Base-by-base conservation (phyloP, 2,888 invertebrate genomes). In the Pollenia amentaria region DNA sequence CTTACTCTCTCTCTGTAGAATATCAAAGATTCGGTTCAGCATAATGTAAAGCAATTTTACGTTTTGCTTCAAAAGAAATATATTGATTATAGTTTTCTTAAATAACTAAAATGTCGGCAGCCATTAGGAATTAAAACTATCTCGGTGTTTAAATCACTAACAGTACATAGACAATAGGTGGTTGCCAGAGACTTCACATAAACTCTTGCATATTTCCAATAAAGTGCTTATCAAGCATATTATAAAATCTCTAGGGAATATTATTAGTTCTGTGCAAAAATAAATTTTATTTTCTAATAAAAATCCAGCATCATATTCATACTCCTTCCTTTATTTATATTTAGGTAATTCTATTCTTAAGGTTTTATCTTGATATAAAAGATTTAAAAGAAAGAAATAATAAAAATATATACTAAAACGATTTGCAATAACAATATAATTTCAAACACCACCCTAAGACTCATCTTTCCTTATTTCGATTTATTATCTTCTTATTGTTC, bases 331-430 rank as follows among this genome's bases (percentile, higher is more conserved):
- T 3, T 29, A 29, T 21, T 21, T 48, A 67, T 55, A 44, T 12
- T 29, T 51, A 16, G 64, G 18, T 65, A 53, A 40, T 65, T 44
- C 38, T 29, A 21, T 57, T 10, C 21, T 18, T 40, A 38, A 21
- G 21, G 29, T 62, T 51, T 53, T 42, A 62, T 79, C 62, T 51
- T 44, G 44, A 70, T 64, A 60, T 29, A 29, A 29, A 29, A 29
- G 3, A 29, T 29, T 29, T 29, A 77, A 70, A 60, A 12, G 8
- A 40, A 29, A 73, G 57, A 65, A 65, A 65, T 65, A 73, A 81
- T 81, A 81, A 81, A 81, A 81, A 67, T 48, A 14, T 65, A 53
- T 73, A 60, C 69, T 69, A 46, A 81, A 73, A 67, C 80, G 55
- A 73, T 81, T 81, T 73, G 73, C 80, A 40, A 81, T 73, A 65